phyloP scores from a whole-genome alignment of 2,888 invertebrate species.

The Mimachlamys varia region DNA sequence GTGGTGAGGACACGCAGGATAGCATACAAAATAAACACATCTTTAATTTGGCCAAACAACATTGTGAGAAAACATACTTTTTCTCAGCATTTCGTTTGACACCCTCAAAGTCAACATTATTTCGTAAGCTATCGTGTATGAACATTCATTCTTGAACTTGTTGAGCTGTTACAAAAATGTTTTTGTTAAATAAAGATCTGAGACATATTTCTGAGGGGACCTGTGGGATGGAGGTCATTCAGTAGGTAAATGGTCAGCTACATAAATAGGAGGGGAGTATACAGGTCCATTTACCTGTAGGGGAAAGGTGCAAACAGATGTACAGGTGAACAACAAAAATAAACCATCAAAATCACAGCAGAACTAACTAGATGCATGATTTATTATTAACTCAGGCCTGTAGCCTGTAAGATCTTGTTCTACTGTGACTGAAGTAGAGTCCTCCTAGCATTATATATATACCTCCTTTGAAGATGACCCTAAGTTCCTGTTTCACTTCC shows the following conservation, averaged over 20 bases:
- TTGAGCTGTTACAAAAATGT: not conserved
- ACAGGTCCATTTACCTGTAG: not conserved
- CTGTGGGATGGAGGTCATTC: not conserved
- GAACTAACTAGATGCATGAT: not conserved
- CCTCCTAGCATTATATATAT: not conserved
- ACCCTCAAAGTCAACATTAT: not conserved
- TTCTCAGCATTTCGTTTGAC: not conserved
- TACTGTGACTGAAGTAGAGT: not conserved
- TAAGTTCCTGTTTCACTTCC: not conserved
- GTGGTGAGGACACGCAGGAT: not conserved
- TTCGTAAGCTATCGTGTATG: not conserved
- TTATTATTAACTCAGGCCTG: not conserved
- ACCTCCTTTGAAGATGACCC: not conserved
- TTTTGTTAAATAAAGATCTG: slow-evolving; percentile 17
- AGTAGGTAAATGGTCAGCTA: not conserved
- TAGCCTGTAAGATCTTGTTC: not conserved
- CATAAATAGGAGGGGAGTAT: not conserved
- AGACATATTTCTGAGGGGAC: not conserved
- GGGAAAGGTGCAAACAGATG: not conserved
- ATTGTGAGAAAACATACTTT: not conserved
- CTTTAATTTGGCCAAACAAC: not conserved
- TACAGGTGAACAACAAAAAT: not conserved
- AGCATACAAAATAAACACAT: not conserved
- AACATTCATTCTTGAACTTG: not conserved
- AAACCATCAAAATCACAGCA: no score